Base-by-base conservation (phyloP, 2,888 invertebrate genomes). In the Gerris lacustris region DNA sequence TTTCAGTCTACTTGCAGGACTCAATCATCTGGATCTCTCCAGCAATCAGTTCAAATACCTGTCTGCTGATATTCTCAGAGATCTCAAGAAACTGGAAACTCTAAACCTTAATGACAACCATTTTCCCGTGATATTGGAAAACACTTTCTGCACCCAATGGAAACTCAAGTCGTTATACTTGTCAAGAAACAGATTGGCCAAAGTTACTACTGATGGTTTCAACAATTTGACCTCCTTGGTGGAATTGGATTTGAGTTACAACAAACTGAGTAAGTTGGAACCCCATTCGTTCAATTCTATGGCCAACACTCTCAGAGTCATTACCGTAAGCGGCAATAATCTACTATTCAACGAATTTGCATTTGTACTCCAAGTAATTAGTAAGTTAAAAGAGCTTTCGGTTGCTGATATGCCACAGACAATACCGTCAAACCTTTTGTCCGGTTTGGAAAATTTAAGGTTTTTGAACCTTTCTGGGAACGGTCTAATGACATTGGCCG, bases 41-140 rank as follows among this genome's bases (percentile, higher is more conserved):
- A 85, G 89, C 78, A 92, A 92, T 81, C 84, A 84, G 72, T 88
- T 91, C 79, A 89, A 89, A 80, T 90, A 88, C 80, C 81, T 90
- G 69, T 86, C 87, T 75, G 83, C 86, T 67, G 89, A 89, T 77
- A 89, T 90, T 79, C 90, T 88, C 79, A 83, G 84, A 76, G 88
- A 87, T 78, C 82, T 90, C 67, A 86, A 85, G 77, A 85, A 85
- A 72, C 80, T 91, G 55, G 85, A 83, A 77, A 85, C 82, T 75
- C 81, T 90, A 67, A 84, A 84, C 75, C 81, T 92, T 74, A 90
- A 91, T 77, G 90, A 91, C 31, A 92, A 92, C 82, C 87, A 88
- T 79, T 80, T 92, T 75, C 88, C 90, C 2, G 89, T 90, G 17
- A 84, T 90, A 69, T 84, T 91, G 67, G 89, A 90, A 80, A 83